phyloP scores from a whole-genome alignment of 2,888 invertebrate species.

The Amiota mariae region DNA sequence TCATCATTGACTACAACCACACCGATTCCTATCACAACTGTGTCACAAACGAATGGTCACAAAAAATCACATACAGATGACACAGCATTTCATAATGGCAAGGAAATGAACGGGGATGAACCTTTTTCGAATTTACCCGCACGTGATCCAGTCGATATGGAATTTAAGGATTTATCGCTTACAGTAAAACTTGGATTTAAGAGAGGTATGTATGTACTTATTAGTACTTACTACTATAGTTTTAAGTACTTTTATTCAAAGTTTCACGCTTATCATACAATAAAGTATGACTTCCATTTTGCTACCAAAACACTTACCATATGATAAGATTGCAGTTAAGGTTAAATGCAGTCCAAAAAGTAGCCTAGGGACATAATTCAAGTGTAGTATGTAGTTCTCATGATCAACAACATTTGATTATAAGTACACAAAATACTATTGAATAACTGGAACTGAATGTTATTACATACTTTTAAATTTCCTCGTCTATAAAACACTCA shows the following conservation, averaged over 20 bases:
- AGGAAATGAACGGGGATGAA: conserved; percentile 38
- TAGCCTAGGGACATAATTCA: too few relatives aligned
- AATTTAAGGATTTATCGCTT: conserved; percentile 83
- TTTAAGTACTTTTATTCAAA: too few relatives aligned
- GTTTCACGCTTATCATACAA: neutral
- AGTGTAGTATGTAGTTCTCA: too few relatives aligned
- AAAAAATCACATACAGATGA: neutral
- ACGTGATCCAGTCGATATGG: conserved; percentile 80
- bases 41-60: neutral
- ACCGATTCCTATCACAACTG: neutral
- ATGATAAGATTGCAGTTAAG: too few relatives aligned
- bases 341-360: too few relatives aligned
- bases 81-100: conserved; percentile 39
- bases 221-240: neutral
- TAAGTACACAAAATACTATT: too few relatives aligned
- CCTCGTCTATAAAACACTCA: neutral
- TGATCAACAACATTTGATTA: too few relatives aligned
- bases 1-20: conserved; percentile 20
- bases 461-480: conserved; percentile 7
- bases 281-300: neutral
- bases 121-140: conserved; percentile 70
- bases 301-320: neutral
- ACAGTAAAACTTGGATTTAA: conserved; percentile 82
- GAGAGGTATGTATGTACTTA: conserved; percentile 80
- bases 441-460: too few relatives aligned